Evolutionary conservation across 2,888 invertebrate genomes (phyloP).

Genomic region (Campopleginae sp.): DNA sequence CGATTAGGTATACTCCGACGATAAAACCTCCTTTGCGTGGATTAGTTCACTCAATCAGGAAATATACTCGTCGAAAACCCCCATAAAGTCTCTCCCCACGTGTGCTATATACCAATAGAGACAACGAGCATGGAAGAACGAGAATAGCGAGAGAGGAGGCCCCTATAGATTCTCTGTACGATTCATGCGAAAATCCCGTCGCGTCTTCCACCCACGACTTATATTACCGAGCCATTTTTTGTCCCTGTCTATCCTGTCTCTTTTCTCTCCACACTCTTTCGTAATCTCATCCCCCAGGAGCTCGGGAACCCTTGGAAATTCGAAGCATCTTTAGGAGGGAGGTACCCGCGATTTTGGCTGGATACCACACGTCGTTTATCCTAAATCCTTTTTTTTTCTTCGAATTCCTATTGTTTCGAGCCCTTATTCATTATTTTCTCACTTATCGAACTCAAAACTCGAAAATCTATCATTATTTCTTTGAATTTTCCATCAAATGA

Average conservation of each 20-base stretch:
- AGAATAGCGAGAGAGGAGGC: conserved; percentile 53
- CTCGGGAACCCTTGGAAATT: conserved; percentile 61
- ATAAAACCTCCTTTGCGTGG: conserved; percentile 83
- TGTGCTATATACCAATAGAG: conserved; percentile 55
- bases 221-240: conserved; percentile 38
- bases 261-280: background rate
- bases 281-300: conserved; percentile 40
- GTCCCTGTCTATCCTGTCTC: conserved; percentile 8
- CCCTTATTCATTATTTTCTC: background rate
- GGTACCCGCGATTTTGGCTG: conserved; percentile 66
- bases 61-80: conserved; percentile 80
- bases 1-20: conserved; percentile 80
- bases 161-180: conserved; percentile 49
- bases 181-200: conserved; percentile 48
- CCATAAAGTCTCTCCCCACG: conserved; percentile 77
- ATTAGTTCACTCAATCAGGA: conserved; percentile 83
- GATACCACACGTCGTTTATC: conserved; percentile 69
- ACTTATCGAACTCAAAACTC: background rate
- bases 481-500: background rate
- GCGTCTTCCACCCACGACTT: conserved; percentile 55
- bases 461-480: background rate
- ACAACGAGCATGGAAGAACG: conserved; percentile 40
- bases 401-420: too few relatives aligned
- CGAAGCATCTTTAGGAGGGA: conserved; percentile 66
- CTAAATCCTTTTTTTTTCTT: conserved; percentile 10